Evolutionary conservation across 92 coral and sea anemone species (phyloP), one percentile per base, ranked within the genome.

Genomic region (Palythoa grandiflora): DNA sequence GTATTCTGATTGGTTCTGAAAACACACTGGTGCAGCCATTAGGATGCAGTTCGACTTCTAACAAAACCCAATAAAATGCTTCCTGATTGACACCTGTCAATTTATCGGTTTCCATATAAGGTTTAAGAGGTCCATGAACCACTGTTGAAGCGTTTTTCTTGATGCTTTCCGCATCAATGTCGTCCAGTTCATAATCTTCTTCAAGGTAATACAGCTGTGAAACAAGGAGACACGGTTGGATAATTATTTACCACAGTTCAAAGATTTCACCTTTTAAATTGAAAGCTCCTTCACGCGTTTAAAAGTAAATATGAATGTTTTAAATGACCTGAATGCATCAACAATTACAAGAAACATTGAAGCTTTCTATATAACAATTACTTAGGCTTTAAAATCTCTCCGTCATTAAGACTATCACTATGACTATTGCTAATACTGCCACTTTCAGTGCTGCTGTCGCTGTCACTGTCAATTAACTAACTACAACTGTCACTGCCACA

Each of bases 1-100:
- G 94, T 36, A 93, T 89, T 81, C 86, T 92, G 88, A 96, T 92
- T 90, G 98, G 98, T 68, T 90, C 73, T 59, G 98, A 92, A 76
- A 73, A 86, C 14, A 92, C 89, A 8, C 88, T 72, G 10, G 63
- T 60, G 87, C 96, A 96, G 37, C 95, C 94, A 13, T 80, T 91
- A 1, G 99, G 98, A 47, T 68, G 84, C 53, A 96, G 94, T 76
- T 75, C 87, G 20, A 94, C 96, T 84, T 93, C 94, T 13, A 96
- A 89, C 59, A 95, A 78, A 53, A 92, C 98, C 98, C 96, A 95
- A 83, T 96, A 95, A 63, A 76, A 83, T 74, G 87, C 60, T 79
- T 90, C 91, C 68, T 96, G 92, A 79, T 84, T 87, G 61, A 89
- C 98, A 65, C 89, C 88, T 84, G 85, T 52, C 78, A 96, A 85